These are phyloP conservation scores for Marronus borbonicus DNA, from an alignment of 2,888 invertebrate genomes.

Conservation along the genomic window DNA sequence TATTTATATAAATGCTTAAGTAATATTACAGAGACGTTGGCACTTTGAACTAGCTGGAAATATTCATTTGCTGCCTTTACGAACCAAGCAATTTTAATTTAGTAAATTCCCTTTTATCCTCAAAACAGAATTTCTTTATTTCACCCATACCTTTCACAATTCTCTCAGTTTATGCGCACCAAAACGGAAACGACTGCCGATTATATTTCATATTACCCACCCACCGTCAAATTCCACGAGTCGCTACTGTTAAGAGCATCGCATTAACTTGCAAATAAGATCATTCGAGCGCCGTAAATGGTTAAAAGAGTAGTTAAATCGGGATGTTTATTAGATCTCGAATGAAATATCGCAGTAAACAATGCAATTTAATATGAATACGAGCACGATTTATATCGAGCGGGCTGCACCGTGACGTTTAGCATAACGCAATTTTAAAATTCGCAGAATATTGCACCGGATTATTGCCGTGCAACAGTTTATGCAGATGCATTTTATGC, in stretches of 20 bases:
- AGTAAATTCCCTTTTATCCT: too few relatives aligned
- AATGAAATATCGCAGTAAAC: conserved; percentile 29
- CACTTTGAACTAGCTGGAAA: too few relatives aligned
- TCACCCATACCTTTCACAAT: not conserved
- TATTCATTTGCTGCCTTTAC: too few relatives aligned
- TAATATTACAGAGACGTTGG: too few relatives aligned
- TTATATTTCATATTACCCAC: not conserved
- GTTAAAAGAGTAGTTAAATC: conserved; percentile 17
- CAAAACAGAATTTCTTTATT: too few relatives aligned
- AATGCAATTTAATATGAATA: conserved; percentile 35
- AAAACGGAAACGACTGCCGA: not conserved
- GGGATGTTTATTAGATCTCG: conserved; percentile 10
- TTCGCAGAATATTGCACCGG: conserved; percentile 19
- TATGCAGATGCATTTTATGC: conserved; percentile 11
- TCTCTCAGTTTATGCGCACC: not conserved
- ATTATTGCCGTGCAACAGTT: conserved; percentile 17
- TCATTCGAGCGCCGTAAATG: not conserved
- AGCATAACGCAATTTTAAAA: conserved; percentile 6
- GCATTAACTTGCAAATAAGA: not conserved
- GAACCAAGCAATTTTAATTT: too few relatives aligned
- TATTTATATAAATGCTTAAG: too few relatives aligned
- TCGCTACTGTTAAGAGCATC: not conserved
- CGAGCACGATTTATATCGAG: conserved; percentile 21
- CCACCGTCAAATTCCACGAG: not conserved
- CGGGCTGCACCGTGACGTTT: not conserved